A percentile compares a stretch with the other conserved stretches of the same genome.
Evolutionary conservation across 2,113 vertebrate genomes (phyloP).

Genomic region (Cercocebus atys): DNA sequence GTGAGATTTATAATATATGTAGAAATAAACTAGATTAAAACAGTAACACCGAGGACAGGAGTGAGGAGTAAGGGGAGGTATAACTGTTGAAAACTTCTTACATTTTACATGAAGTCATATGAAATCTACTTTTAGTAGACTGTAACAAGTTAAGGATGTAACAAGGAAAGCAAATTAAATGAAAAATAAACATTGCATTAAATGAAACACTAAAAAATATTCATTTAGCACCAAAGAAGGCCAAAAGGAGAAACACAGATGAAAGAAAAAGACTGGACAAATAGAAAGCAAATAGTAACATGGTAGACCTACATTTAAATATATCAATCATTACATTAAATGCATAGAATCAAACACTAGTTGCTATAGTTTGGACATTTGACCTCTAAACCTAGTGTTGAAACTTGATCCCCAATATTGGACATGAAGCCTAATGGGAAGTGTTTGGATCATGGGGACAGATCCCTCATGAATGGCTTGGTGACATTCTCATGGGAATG

Average conservation of each 20-base stretch:
- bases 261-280: neutral
- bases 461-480: no score
- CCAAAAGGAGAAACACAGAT: neutral
- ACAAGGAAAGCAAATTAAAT: neutral
- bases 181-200: neutral
- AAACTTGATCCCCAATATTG: no score
- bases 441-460: no score
- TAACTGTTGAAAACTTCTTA: neutral
- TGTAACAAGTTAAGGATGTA: neutral
- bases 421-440: no score
- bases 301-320: neutral
- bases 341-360: neutral
- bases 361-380: no score
- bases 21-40: neutral
- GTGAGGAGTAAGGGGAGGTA: neutral
- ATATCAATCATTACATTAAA: neutral
- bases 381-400: no score
- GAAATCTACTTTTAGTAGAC: neutral
- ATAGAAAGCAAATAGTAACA: neutral
- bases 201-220: conserved; percentile 25
- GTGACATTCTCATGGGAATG: no score
- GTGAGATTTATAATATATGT: neutral
- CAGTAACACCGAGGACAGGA: neutral
- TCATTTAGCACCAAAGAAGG: neutral
- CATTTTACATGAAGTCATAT: neutral